Evolutionary conservation across 2,888 invertebrate genomes (phyloP), one percentile per base, ranked within the genome.

Genomic region (Chloroclystis v-ata): DNA sequence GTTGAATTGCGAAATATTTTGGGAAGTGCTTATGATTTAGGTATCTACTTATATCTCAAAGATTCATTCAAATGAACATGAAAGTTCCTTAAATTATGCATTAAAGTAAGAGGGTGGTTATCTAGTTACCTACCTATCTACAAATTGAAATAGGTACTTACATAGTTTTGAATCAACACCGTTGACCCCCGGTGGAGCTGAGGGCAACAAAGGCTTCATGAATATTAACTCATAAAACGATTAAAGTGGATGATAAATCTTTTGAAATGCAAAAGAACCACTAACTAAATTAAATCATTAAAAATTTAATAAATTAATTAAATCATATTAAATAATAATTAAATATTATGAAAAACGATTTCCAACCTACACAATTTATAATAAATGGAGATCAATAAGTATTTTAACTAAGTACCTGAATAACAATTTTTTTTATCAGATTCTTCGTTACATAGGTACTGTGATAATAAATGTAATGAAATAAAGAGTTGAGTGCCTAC

Each of bases 71-170:
- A 71, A 70, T 70, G 67, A 76, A 76, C 69, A 75, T 71, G 73
- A 74, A 72, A 66, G 72, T 76, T 80, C 71, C 67, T 73, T 65
- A 74, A 77, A 81, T 82, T 81, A 82, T 80, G 82, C 82, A 83
- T n/a, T n/a, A n/a, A n/a, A n/a, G n/a, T n/a, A n/a, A n/a, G n/a
- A n/a, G n/a, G n/a, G n/a, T n/a, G n/a, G n/a, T n/a, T n/a, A n/a
- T n/a, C n/a, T n/a, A n/a, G n/a, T n/a, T n/a, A n/a, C n/a, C n/a
- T n/a, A n/a, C n/a, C n/a, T n/a, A n/a, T n/a, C n/a, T n/a, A 37
- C 76, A 76, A 79, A 82, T 82, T 82, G 78, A 80, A 82, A 20
- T 20, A 2, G 2, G 20, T 20, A n/a, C n/a, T 29, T 29, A 12
- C 29, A 74, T 78, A 66, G 72, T 69, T 77, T 75, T 66, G 68